These are phyloP conservation scores for Apamea monoglypha DNA, from an alignment of 2,888 invertebrate genomes.

Conservation along the genomic window DNA sequence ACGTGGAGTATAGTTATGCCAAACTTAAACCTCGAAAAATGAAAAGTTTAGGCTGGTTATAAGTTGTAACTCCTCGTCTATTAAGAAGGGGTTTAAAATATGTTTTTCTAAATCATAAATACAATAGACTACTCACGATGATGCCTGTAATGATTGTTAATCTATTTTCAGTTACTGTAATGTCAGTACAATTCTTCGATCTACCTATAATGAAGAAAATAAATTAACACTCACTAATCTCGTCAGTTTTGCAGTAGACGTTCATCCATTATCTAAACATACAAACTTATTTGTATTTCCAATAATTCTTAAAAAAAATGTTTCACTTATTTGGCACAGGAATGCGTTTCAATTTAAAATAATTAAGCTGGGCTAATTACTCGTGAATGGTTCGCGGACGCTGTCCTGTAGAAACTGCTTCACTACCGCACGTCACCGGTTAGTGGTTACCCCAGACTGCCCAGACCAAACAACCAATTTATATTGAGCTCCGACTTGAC, in stretches of 20 bases:
- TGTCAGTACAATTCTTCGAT: too few relatives aligned
- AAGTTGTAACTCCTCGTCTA: not conserved
- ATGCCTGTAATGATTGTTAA: too few relatives aligned
- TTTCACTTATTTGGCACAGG: slow-evolving; percentile 13
- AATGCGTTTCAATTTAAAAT: slow-evolving; percentile 63
- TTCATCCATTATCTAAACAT: slow-evolving; percentile 25
- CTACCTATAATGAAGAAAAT: too few relatives aligned
- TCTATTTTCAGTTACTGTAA: not conserved
- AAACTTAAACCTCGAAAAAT: not conserved
- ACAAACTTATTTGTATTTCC: not conserved
- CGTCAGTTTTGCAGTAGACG: slow-evolving; percentile 24
- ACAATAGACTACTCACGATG: not conserved
- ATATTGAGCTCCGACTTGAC: slow-evolving; percentile 38
- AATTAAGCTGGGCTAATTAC: slow-evolving; percentile 58
- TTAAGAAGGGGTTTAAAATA: not conserved
- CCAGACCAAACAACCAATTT: slow-evolving; percentile 40
- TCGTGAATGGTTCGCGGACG: slow-evolving; percentile 38
- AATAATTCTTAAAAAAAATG: not conserved
- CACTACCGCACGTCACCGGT: slow-evolving; percentile 62
- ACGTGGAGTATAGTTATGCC: not conserved
- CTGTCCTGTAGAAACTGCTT: slow-evolving; percentile 64
- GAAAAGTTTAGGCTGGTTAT: not conserved
- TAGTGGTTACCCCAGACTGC: slow-evolving; percentile 23
- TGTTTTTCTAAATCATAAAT: not conserved
- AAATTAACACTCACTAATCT: slow-evolving; percentile 18